Conservation (phyloP, 2,113 vertebrate genomes). For the Gymnocephalus cernua region DNA sequence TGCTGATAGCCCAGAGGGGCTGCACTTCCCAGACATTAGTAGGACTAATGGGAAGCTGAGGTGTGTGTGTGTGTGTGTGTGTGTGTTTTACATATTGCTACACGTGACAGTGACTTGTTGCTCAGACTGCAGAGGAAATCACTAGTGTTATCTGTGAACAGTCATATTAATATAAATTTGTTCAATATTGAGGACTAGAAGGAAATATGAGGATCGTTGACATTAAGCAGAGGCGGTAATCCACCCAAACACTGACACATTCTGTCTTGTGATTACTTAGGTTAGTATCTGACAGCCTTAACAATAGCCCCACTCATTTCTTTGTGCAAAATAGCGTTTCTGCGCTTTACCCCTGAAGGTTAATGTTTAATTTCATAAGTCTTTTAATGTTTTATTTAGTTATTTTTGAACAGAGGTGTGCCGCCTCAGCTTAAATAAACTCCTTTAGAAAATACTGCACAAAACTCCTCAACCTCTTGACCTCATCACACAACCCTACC, state of each 20-base stretch:
- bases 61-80: constrained; percentile 10
- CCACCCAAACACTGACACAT: neutral
- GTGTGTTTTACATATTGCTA: neutral
- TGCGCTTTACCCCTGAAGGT: neutral
- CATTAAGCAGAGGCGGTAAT: neutral
- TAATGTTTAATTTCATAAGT: neutral
- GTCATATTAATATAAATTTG: neutral
- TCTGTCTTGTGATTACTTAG: neutral
- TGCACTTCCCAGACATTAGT: constrained; percentile 34
- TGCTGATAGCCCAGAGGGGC: constrained; percentile 49
- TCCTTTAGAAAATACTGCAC: neutral
- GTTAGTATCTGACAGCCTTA: neutral
- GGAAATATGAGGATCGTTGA: neutral
- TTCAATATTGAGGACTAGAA: neutral
- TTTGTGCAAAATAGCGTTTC: neutral
- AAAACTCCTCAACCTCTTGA: constrained; percentile 4
- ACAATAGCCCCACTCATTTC: neutral
- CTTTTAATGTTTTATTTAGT: neutral
- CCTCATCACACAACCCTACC: neutral
- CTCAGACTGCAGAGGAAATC: neutral
- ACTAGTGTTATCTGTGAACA: neutral
- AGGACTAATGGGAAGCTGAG: constrained; percentile 30
- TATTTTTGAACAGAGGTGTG: neutral
- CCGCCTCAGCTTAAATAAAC: neutral
- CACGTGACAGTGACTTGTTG: neutral